A percentile compares a stretch with the other conserved stretches of the same genome.
These are phyloP conservation scores for Anthrax anthrax DNA, from an alignment of 2,888 invertebrate species.

Conservation along the genomic window DNA sequence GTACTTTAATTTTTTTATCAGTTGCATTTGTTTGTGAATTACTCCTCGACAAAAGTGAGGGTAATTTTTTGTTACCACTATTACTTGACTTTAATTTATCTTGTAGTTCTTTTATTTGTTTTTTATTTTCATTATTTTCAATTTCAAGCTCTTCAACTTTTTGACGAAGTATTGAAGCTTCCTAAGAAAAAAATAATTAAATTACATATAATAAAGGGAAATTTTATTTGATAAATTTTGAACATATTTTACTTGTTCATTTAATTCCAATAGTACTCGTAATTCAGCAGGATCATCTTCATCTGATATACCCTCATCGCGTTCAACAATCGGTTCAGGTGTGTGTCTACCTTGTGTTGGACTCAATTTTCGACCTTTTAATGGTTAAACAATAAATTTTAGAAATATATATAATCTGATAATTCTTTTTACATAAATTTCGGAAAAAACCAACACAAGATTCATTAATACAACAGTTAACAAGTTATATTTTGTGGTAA, in stretches of 20 bases:
- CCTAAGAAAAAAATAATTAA: conserved; percentile 34
- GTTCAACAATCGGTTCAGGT: conserved; percentile 50
- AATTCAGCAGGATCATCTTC: conserved; percentile 73
- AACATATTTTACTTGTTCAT: conserved; percentile 50
- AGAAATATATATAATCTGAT: background rate
- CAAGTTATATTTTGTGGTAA: too few relatives aligned
- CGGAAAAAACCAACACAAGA: too few relatives aligned
- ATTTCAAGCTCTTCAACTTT: conserved; percentile 75
- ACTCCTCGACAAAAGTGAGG: conserved; percentile 17
- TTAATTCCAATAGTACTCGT: conserved; percentile 70
- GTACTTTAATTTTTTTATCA: conserved; percentile 36
- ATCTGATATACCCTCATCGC: conserved; percentile 59
- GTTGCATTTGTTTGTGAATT: conserved; percentile 9
- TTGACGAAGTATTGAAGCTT: conserved; percentile 64
- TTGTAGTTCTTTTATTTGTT: conserved; percentile 62
- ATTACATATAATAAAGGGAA: background rate
- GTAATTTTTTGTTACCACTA: conserved; percentile 12
- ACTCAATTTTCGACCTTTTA: conserved; percentile 50
- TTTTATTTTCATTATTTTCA: conserved; percentile 58
- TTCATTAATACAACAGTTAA: too few relatives aligned
- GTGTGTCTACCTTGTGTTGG: conserved; percentile 50
- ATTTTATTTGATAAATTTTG: background rate
- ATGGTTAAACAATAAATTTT: too few relatives aligned
- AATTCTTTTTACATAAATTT: too few relatives aligned
- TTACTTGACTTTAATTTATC: conserved; percentile 45